These are phyloP conservation scores for Cancer borealis DNA, from an alignment of 2,888 invertebrate species.

Conservation along the genomic window DNA sequence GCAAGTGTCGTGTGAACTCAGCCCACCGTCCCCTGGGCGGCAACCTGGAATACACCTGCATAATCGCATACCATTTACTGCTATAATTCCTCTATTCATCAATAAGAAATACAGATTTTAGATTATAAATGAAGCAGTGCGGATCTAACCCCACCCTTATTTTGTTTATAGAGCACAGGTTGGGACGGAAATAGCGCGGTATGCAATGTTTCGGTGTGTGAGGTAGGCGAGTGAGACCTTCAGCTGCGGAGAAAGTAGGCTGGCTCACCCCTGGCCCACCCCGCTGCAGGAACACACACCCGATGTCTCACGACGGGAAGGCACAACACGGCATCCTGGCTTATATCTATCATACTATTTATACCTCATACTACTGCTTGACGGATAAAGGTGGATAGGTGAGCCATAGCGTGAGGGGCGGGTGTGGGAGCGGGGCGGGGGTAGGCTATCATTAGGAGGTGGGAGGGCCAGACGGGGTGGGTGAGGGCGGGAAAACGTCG, in stretches of 20 bases:
- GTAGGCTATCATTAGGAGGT: slow-evolving; percentile 72
- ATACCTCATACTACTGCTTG: background rate
- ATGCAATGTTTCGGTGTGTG: slow-evolving; percentile 48
- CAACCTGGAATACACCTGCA: slow-evolving; percentile 52
- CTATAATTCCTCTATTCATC: background rate
- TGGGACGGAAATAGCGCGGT: background rate
- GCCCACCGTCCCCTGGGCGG: slow-evolving; percentile 70
- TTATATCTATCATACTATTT: background rate
- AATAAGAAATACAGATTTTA: background rate
- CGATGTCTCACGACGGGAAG: background rate
- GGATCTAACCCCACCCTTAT: background rate
- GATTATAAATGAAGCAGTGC: background rate
- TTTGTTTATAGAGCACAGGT: background rate
- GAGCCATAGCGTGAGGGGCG: background rate
- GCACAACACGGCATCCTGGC: background rate
- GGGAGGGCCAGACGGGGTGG: slow-evolving; percentile 72
- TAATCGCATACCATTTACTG: slow-evolving; percentile 47
- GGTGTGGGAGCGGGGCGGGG: slow-evolving; percentile 43
- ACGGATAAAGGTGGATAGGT: background rate
- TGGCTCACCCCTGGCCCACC: slow-evolving; percentile 68
- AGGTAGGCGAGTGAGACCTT: slow-evolving; percentile 63
- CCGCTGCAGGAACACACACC: slow-evolving; percentile 40
- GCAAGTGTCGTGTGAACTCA: slow-evolving; percentile 68
- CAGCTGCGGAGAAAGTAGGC: slow-evolving; percentile 71
- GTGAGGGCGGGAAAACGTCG: slow-evolving; percentile 73